Evolutionary conservation across 2,113 vertebrate genomes (phyloP).

Genomic region (Oceanodroma tethys): DNA sequence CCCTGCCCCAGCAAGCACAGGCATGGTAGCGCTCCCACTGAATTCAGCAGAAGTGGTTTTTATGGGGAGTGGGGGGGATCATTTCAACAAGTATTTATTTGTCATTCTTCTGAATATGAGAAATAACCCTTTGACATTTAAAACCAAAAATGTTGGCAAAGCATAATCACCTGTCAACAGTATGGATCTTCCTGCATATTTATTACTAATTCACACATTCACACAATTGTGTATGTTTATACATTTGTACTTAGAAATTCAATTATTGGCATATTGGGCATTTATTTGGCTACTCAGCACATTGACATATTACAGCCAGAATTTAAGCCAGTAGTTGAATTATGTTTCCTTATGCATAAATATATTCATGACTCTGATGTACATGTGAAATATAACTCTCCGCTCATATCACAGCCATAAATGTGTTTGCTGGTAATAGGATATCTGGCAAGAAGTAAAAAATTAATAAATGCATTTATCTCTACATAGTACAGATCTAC

Average conservation of each 20-base stretch:
- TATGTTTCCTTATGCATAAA: background rate
- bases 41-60: background rate
- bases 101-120: background rate
- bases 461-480: background rate
- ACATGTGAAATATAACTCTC: background rate
- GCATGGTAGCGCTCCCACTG: background rate
- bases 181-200: background rate
- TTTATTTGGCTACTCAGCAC: background rate
- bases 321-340: background rate
- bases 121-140: background rate
- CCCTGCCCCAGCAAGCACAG: background rate
- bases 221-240: background rate
- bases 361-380: background rate
- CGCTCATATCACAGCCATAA: background rate
- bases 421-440: background rate
- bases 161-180: background rate
- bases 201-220: background rate
- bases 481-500: background rate
- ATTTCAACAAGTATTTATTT: background rate
- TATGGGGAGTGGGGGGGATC: rapidly evolving
- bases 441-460: background rate
- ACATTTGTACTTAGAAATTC: background rate
- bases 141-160: background rate
- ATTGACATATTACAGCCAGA: background rate
- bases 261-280: background rate